Base-by-base conservation (phyloP, 2,888 invertebrate species). In the Leptodirus hochenwartii region DNA sequence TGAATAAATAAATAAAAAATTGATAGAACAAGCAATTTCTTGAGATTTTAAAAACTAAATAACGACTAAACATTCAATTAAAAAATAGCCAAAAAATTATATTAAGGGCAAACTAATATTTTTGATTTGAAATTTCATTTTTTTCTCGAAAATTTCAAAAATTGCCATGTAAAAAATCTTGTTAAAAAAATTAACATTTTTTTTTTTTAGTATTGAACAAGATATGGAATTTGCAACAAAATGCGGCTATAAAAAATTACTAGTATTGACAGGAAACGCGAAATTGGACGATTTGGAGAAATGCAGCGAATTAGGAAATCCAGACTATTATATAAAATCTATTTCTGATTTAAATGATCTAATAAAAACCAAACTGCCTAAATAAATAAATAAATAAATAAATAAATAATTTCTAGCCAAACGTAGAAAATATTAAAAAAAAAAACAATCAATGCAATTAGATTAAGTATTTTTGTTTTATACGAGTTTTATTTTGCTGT, bases 241-340 rank as follows among this genome's bases (percentile, higher is more conserved):
- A 8, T 67, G 66, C 37, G 78, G 77, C 1, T 67, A 80, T 47
- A 62, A 66, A 42, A 78, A 80, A 0, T 48, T 84, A 15, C 51
- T 82, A 10, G 77, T 85, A 0, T 55, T 80, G 4, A 71, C 72
- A 23, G 66, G 68, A 4, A 67, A 71, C 14, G 32, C 37, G 6
- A 36, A 33, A 6, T 5, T 39, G 20, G 36, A 39, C 17, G 36
- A 40, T 13, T 24, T 33, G 13, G 29, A 33, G 46, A 54, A 63
- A 15, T 48, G 50, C 1, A 45, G 64, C 24, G 45, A 54, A 2
- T 61, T 61, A 11, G 46, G 64, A 2, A 47, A 48, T 31, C 62
- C 64, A 0, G 58, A 62, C 32, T 62, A 43, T 37, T 62, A 53
- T 32, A 57, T 59, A 0, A 33, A 27, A 3, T 35, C 29, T 30